Percentiles rank a stretch among this genome's conserved stretches.
phyloP scores from a whole-genome alignment of 2,888 invertebrate species.

The Plutella xylostella region DNA sequence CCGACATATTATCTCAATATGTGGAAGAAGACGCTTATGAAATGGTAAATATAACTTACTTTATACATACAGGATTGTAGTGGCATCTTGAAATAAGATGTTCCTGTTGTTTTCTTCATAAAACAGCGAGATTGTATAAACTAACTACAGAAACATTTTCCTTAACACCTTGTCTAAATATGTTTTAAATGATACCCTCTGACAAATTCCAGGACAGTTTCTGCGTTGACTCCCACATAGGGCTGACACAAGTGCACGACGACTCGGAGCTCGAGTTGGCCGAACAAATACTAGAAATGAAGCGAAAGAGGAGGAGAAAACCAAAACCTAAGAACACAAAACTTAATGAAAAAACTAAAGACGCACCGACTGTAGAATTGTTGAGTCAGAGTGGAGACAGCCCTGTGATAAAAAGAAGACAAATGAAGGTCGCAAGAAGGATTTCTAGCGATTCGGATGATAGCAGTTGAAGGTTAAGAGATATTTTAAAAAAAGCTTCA shows the following conservation, averaged over 20 bases:
- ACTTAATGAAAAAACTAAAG: too few species aligned
- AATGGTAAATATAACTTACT: conserved; percentile 42
- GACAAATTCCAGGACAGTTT: conserved; percentile 73
- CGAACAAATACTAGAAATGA: conserved; percentile 64
- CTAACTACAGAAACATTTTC: too few species aligned
- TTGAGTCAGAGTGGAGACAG: conserved; percentile 31
- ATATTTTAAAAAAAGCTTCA: too few species aligned
- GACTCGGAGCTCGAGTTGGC: conserved; percentile 72
- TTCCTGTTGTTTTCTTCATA: too few species aligned
- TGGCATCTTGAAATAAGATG: too few species aligned
- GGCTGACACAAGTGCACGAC: conserved; percentile 49
- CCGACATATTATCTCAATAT: conserved; percentile 63
- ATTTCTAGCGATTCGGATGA: conserved; percentile 61
- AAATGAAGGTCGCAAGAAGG: conserved; percentile 32
- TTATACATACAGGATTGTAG: too few species aligned
- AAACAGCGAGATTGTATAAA: too few species aligned
- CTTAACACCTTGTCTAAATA: too few species aligned
- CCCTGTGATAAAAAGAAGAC: conserved; percentile 36
- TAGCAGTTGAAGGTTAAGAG: not conserved
- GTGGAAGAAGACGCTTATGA: conserved; percentile 65
- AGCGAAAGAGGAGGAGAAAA: conserved; percentile 30
- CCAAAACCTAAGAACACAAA: conserved; percentile 18
- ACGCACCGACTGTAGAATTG: conserved; percentile 2
- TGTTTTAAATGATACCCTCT: too few species aligned
- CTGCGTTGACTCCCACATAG: conserved; percentile 72